These are phyloP conservation scores for Lucifuga dentata DNA, from an alignment of 2,113 vertebrate genomes.

Conservation along the genomic window DNA sequence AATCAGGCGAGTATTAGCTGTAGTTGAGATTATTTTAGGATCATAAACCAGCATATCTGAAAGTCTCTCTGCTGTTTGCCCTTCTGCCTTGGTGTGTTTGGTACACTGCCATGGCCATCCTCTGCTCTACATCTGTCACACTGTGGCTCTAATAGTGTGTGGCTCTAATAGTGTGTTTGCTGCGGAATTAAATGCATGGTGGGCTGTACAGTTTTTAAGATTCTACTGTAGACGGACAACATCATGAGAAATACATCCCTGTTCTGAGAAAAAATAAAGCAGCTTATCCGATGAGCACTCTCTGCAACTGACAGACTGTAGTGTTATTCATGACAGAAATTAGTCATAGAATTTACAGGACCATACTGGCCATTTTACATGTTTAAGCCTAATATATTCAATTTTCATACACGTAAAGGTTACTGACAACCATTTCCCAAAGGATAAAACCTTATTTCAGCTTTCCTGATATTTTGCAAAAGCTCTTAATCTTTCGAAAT, in stretches of 20 bases:
- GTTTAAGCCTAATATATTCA: too few species aligned
- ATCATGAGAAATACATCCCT: neutral
- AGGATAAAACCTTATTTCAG: too few species aligned
- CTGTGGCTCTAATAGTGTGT: too few species aligned
- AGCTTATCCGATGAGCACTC: slow-evolving; percentile 26
- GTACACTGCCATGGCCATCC: neutral
- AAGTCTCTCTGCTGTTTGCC: neutral
- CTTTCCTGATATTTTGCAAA: too few species aligned
- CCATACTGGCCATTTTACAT: too few species aligned
- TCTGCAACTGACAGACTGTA: neutral
- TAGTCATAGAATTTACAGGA: too few species aligned
- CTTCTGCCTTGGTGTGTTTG: neutral
- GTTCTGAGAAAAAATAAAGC: neutral
- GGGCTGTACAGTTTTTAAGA: neutral
- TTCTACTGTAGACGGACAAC: neutral
- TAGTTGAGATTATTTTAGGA: neutral
- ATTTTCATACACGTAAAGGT: too few species aligned
- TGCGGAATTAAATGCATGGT: neutral
- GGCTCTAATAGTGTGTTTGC: slow-evolving; percentile 9
- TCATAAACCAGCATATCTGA: neutral
- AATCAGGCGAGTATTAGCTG: slow-evolving; percentile 22
- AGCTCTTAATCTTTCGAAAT: too few species aligned
- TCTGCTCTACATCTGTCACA: neutral
- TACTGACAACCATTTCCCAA: too few species aligned
- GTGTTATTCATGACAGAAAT: slow-evolving; percentile 19